These are phyloP conservation scores for Ranitomeya variabilis DNA, from an alignment of 2,113 vertebrate species.

Conservation along the genomic window DNA sequence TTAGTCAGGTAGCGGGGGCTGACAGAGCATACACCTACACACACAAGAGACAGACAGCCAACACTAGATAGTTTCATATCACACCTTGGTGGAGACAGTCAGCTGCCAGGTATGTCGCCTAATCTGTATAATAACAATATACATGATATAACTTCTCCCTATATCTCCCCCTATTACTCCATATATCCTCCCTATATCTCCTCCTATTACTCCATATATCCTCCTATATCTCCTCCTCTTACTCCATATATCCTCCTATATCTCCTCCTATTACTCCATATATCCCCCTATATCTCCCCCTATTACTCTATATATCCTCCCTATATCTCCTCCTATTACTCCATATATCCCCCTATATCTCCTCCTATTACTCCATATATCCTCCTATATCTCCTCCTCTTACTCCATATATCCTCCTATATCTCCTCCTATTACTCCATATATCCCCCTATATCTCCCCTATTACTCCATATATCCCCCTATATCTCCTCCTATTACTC, in stretches of 20 bases:
- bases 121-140: neutral
- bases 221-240: neutral
- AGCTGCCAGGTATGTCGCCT: slow-evolving; percentile 28
- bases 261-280: neutral
- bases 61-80: neutral
- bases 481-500: no score
- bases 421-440: neutral
- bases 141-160: neutral
- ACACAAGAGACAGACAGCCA: neutral
- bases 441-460: neutral
- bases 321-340: no score
- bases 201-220: no score
- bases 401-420: neutral
- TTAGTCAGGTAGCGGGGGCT: slow-evolving; percentile 1
- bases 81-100: neutral
- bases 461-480: slow-evolving; percentile 1
- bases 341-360: no score
- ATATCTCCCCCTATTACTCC: no score
- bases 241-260: neutral
- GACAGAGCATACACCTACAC: slow-evolving; percentile 14
- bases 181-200: no score
- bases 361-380: slow-evolving; percentile 8
- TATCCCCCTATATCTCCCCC: neutral
- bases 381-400: neutral
- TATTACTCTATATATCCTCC: no score